Evolutionary conservation across 2,888 invertebrate genomes (phyloP), one percentile per base, ranked within the genome.

Genomic region (Pseudococcus jackbeardsleyi): DNA sequence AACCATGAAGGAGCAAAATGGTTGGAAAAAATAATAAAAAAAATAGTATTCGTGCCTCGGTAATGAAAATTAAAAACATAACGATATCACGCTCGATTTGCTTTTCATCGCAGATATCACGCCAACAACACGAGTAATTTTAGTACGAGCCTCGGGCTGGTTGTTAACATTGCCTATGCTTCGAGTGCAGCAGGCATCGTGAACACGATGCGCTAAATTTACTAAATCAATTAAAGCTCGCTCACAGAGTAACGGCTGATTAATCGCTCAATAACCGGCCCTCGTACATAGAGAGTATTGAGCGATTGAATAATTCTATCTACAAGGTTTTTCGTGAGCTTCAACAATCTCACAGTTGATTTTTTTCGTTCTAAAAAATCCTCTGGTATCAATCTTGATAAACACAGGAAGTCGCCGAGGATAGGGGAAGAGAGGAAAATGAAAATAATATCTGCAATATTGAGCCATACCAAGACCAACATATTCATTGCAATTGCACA

Each of bases 141-240:
- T 79, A 42, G 17, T 79, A 79, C 79, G 39, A 79, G 17, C 33
- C 79, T 42, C 79, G 42, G 17, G 79, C 33, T 39, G 42, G n/a
- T 72, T 72, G 72, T 42, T 79, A 42, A 42, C 42, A 79, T 39
- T 42, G 39, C 42, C 33, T 42, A 79, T 79, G 79, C 79, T 79
- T 79, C n/a, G 79, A 79, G 42, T 79, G 42, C 42, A 39, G 79
- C 79, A 79, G 79, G 33, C 79, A 79, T 79, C 79, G 79, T 79
- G 79, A 79, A 79, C 79, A 42, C 79, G 79, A 79, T 79, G 79
- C 79, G 79, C 79, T 79, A 79, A 79, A 79, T 82, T 82, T 82
- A 82, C 79, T 46, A 82, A 82, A 82, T 46, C 79, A 82, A 82
- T 82, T 82, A 82, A 82, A 82, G 33, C 46, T 82, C 79, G 79